A percentile compares a stretch with the other conserved stretches of the same genome.
phyloP scores from a whole-genome alignment of 2,113 vertebrate species.

The Cepphus grylle region DNA sequence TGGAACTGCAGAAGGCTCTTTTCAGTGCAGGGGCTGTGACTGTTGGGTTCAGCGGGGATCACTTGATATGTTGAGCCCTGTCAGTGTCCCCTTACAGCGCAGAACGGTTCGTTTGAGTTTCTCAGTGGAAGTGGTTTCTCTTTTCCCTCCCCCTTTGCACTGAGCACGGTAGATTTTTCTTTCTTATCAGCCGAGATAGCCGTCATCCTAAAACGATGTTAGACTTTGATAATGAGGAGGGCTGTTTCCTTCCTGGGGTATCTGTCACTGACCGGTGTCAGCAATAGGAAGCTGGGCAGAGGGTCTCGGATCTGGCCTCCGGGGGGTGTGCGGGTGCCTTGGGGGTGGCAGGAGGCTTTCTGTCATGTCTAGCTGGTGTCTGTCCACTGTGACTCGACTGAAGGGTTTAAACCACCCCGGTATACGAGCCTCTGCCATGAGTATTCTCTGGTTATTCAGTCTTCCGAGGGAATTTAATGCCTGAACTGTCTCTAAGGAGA shows the following conservation, averaged over 20 bases:
- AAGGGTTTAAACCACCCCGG: background rate
- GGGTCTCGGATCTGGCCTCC: background rate
- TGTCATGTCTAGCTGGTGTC: fast-evolving
- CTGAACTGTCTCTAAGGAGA: constrained; percentile 19
- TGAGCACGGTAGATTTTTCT: background rate
- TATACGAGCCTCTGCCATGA: background rate
- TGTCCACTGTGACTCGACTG: background rate
- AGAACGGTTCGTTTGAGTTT: background rate
- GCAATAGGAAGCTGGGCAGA: background rate
- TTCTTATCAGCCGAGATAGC: background rate
- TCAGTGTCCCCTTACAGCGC: background rate
- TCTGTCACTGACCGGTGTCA: fast-evolving
- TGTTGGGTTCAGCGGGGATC: background rate
- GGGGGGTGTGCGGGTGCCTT: background rate
- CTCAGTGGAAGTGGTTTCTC: constrained; percentile 36
- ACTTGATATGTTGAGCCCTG: fast-evolving
- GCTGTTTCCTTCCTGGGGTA: background rate
- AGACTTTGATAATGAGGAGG: background rate
- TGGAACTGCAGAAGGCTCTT: background rate
- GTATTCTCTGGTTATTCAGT: background rate
- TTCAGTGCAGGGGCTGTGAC: fast-evolving
- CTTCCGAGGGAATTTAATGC: background rate
- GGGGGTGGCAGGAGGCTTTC: background rate
- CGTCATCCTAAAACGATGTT: background rate
- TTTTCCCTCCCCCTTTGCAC: background rate